phyloP scores from a whole-genome alignment of 1,140 invertebrate species.

The Ceratosolen fusciceps region DNA sequence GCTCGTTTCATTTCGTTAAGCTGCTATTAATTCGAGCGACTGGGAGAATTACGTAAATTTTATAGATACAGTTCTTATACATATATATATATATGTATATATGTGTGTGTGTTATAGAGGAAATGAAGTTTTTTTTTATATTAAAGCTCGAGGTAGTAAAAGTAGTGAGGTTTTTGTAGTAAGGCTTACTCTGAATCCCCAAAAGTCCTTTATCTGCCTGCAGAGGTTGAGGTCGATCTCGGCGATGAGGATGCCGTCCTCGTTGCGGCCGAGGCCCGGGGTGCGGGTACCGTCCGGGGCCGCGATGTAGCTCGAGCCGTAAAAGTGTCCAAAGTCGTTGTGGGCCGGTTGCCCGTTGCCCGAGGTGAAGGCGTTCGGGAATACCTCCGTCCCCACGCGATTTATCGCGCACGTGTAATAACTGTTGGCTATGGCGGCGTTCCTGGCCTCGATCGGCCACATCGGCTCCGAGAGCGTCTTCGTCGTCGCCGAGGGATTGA shows the following conservation, averaged over 20 bases:
- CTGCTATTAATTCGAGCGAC: too few species aligned
- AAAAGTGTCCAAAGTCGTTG: constrained; percentile 96
- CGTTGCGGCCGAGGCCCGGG: constrained; percentile 86
- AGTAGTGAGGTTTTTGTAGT: too few species aligned
- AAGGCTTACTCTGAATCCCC: constrained; percentile 92
- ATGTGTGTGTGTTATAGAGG: too few species aligned
- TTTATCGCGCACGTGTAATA: constrained; percentile 97
- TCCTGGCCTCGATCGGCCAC: constrained; percentile 96
- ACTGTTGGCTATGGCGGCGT: constrained; percentile 96
- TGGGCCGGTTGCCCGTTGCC: constrained; percentile 93
- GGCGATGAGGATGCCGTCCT: constrained; percentile 92
- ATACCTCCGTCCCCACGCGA: constrained; percentile 93
- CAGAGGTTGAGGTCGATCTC: constrained; percentile 97
- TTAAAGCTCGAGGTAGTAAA: too few species aligned
- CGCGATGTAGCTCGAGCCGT: constrained; percentile 95
- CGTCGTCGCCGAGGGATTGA: constrained; percentile 98
- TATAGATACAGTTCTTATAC: too few species aligned
- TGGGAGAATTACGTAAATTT: too few species aligned
- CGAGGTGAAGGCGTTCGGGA: constrained; percentile 94
- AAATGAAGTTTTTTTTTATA: too few species aligned
- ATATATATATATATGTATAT: too few species aligned
- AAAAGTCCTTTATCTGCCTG: constrained; percentile 94
- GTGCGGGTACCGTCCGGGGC: constrained; percentile 94
- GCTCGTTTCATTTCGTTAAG: too few species aligned
- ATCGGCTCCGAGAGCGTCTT: constrained; percentile 89